Conservation (phyloP, 1,140 invertebrate species). For the Protaetia brevitarsis region DNA sequence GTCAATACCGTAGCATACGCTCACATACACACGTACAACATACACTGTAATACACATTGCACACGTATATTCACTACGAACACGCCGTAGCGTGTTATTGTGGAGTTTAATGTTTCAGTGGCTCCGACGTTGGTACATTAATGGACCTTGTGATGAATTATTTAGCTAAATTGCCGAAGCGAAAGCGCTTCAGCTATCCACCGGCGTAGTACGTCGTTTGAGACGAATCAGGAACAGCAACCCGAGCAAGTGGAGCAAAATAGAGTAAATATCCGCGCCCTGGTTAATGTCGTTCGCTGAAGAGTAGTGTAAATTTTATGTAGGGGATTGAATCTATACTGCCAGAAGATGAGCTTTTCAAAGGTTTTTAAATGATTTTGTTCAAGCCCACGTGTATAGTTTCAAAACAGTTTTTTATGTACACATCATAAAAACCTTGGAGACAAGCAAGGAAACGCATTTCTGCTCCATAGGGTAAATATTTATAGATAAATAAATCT, state of each 20-base stretch:
- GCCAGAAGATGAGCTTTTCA: too few relatives aligned
- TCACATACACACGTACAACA: too few relatives aligned
- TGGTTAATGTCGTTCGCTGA: not conserved
- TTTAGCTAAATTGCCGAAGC: constrained; percentile 9
- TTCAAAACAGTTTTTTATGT: too few relatives aligned
- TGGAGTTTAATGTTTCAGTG: constrained; percentile 14
- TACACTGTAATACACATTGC: too few relatives aligned
- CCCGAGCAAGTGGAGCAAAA: not conserved
- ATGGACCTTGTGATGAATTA: constrained; percentile 17
- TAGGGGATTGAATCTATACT: not conserved
- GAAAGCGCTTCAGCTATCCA: not conserved
- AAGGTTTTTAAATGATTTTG: too few relatives aligned
- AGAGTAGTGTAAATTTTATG: constrained; percentile 1
- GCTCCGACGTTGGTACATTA: constrained; percentile 7
- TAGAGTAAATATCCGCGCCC: not conserved
- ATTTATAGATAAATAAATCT: too few relatives aligned
- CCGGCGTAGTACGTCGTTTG: not conserved
- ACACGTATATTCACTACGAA: too few relatives aligned
- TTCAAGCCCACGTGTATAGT: too few relatives aligned
- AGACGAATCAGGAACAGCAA: too few relatives aligned
- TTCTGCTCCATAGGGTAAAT: too few relatives aligned
- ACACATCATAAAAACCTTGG: too few relatives aligned
- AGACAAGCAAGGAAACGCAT: too few relatives aligned
- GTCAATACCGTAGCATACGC: constrained; percentile 2
- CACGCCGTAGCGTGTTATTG: constrained; percentile 4